phyloP scores from a whole-genome alignment of 1,140 invertebrate genomes.

The Drosophila cardini region DNA sequence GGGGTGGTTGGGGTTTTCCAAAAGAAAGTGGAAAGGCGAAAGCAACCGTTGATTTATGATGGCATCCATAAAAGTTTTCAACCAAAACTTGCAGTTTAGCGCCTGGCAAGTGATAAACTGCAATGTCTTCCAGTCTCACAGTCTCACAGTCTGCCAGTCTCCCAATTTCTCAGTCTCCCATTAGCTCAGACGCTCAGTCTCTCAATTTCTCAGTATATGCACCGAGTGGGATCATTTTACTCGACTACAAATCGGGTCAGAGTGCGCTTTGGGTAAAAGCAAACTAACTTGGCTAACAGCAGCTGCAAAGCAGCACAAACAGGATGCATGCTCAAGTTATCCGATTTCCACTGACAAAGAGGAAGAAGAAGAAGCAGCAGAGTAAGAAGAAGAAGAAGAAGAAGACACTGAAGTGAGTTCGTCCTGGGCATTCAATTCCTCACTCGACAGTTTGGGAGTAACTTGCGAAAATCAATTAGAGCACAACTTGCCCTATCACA shows the following conservation, averaged over 20 bases:
- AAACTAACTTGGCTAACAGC: slow-evolving; percentile 9
- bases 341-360: slow-evolving; percentile 22
- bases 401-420: slow-evolving; percentile 7
- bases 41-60: slow-evolving; percentile 72
- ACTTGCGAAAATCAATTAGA: slow-evolving; percentile 16
- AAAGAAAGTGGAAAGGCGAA: slow-evolving; percentile 15
- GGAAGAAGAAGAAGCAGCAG: too few species aligned
- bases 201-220: background rate
- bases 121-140: slow-evolving; percentile 46
- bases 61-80: slow-evolving; percentile 61
- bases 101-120: slow-evolving; percentile 74
- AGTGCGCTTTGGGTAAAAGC: slow-evolving; percentile 4
- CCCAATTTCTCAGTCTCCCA: background rate
- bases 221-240: slow-evolving; percentile 16
- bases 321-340: slow-evolving; percentile 28
- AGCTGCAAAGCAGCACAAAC: slow-evolving; percentile 1
- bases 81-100: slow-evolving; percentile 72
- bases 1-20: too few species aligned
- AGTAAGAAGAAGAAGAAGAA: too few species aligned
- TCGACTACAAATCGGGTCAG: slow-evolving; percentile 4
- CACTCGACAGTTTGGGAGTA: background rate
- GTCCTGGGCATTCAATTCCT: slow-evolving; percentile 12
- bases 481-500: slow-evolving; percentile 4
- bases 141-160: background rate
- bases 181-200: background rate